Evolutionary conservation across 2,888 invertebrate genomes (phyloP).

Genomic region (Spisula subtruncata): DNA sequence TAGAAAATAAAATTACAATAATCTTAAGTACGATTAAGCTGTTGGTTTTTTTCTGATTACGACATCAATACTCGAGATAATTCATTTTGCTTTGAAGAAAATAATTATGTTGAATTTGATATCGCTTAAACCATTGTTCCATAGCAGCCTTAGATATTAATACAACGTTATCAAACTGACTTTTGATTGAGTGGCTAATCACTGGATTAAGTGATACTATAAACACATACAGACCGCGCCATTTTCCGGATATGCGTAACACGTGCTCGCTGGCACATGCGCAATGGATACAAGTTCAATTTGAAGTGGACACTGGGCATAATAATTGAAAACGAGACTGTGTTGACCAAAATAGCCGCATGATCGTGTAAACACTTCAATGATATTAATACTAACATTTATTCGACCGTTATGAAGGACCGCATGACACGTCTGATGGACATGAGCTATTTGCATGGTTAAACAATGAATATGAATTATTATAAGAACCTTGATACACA

Average conservation of each 20-base stretch:
- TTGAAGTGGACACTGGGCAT: constrained; percentile 47
- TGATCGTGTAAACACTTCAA: background rate
- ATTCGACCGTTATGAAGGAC: background rate
- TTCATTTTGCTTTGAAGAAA: too few species aligned
- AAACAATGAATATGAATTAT: background rate
- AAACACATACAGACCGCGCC: constrained; percentile 54
- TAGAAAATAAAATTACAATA: too few species aligned
- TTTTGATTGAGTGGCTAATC: constrained; percentile 47
- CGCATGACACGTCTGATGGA: background rate
- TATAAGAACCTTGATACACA: background rate
- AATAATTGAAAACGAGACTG: constrained; percentile 35
- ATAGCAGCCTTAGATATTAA: background rate
- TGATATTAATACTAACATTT: background rate
- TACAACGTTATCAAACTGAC: background rate
- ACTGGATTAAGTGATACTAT: constrained; percentile 60
- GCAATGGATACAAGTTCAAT: constrained; percentile 29
- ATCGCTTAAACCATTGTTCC: background rate
- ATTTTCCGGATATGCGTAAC: constrained; percentile 25
- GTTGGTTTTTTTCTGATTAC: too few species aligned
- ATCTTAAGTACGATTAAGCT: too few species aligned
- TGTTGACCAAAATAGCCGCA: constrained; percentile 62
- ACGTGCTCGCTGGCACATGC: constrained; percentile 57
- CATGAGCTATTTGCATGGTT: background rate
- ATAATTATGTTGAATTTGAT: too few species aligned
- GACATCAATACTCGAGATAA: too few species aligned